Evolutionary conservation across 2,888 invertebrate genomes (phyloP).

Genomic region (Smittia sp.): DNA sequence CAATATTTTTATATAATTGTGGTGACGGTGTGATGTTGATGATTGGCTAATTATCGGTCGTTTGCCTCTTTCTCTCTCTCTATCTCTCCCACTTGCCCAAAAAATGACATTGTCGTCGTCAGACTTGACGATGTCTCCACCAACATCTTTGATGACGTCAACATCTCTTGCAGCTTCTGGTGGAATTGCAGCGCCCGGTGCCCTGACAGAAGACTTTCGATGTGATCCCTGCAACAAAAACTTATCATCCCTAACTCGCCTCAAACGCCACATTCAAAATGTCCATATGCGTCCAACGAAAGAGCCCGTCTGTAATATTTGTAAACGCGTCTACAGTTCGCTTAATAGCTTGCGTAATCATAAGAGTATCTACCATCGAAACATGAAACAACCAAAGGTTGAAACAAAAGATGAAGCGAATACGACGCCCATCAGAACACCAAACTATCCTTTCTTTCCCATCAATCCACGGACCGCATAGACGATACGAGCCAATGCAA

Average conservation of each 20-base stretch:
- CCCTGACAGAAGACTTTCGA: constrained; percentile 79
- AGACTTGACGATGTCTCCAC: constrained; percentile 53
- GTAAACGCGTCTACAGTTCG: constrained; percentile 88
- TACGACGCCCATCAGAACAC: constrained; percentile 43
- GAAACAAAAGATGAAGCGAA: constrained; percentile 45
- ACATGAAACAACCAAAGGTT: constrained; percentile 66
- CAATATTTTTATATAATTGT: constrained; percentile 28
- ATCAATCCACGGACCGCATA: constrained; percentile 49
- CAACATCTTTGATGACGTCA: constrained; percentile 34
- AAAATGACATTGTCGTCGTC: constrained; percentile 52
- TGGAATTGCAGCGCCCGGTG: constrained; percentile 6
- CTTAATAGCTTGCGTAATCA: constrained; percentile 87
- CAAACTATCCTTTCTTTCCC: constrained; percentile 48
- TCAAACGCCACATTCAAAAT: constrained; percentile 89
- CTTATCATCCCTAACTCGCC: constrained; percentile 79
- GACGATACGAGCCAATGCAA: not conserved
- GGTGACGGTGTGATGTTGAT: constrained; percentile 37
- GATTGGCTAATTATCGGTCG: constrained; percentile 37
- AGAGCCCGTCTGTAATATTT: constrained; percentile 88
- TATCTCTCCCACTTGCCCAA: constrained; percentile 41
- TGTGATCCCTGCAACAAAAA: constrained; percentile 91
- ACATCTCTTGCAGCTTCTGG: constrained; percentile 49
- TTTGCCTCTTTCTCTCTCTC: constrained; percentile 24
- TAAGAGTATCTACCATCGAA: constrained; percentile 89
- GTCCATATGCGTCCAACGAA: constrained; percentile 87